A percentile compares a stretch with the other conserved stretches of the same genome.
Conservation (phyloP, 2,888 invertebrate genomes). For the Embidobia sp. region DNA sequence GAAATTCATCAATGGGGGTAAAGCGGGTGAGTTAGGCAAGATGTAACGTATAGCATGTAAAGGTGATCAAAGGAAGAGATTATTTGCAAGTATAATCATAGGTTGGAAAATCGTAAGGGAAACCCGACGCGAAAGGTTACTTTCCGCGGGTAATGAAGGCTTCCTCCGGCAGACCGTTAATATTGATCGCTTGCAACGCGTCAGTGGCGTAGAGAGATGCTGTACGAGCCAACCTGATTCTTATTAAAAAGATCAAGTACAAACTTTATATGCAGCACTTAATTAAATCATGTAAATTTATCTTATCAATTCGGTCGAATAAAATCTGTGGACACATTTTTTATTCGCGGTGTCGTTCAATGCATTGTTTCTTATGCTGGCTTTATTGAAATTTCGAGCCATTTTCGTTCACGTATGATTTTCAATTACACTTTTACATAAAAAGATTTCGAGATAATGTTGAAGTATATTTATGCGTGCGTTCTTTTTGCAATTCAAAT, state of each 20-base stretch:
- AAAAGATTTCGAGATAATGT: too few species aligned
- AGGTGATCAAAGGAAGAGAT: conserved; percentile 17
- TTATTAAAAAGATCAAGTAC: conserved; percentile 8
- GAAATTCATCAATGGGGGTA: conserved; percentile 10
- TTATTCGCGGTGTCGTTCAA: too few species aligned
- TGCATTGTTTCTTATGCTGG: too few species aligned
- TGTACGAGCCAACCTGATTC: not conserved
- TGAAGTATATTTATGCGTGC: too few species aligned
- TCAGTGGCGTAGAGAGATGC: conserved; percentile 8
- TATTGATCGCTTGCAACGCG: conserved; percentile 18
- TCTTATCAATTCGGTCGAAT: not conserved
- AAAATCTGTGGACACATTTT: not conserved
- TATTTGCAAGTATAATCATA: conserved; percentile 37
- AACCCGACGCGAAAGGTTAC: conserved; percentile 30
- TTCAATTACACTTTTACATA: too few species aligned
- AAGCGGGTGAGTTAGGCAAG: conserved; percentile 9
- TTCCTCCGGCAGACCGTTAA: not conserved
- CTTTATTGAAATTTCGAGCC: too few species aligned
- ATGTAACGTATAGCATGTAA: conserved; percentile 6
- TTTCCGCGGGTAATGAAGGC: conserved; percentile 53
- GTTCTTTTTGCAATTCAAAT: not conserved
- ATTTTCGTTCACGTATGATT: too few species aligned
- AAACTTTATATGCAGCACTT: conserved; percentile 3
- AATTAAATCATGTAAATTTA: not conserved
- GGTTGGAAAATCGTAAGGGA: conserved; percentile 25